phyloP scores from a whole-genome alignment of 2,888 invertebrate species.

The Tetramorium bicarinatum region DNA sequence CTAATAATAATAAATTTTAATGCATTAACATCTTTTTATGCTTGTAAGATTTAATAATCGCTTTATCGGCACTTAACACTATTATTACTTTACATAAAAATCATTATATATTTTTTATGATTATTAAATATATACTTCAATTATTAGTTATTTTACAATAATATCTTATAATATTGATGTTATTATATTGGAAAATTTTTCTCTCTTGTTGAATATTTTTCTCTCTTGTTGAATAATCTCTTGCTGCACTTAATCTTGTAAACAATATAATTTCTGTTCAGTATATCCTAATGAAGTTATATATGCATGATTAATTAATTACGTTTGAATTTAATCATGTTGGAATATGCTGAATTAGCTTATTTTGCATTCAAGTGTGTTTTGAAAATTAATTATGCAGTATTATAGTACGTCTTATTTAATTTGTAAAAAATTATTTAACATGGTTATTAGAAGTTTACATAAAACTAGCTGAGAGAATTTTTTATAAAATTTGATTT shows the following conservation, averaged over 20 bases:
- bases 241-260: background rate
- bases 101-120: background rate
- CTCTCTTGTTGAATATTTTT: background rate
- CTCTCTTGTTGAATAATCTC: background rate
- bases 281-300: constrained; percentile 11
- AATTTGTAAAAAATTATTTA: background rate
- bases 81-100: background rate
- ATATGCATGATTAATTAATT: constrained; percentile 20
- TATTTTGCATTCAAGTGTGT: background rate
- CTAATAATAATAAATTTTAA: background rate
- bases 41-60: background rate
- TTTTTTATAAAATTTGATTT: background rate
- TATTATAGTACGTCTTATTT: background rate
- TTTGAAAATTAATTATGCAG: background rate
- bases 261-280: constrained; percentile 22
- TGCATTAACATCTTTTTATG: background rate
- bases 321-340: background rate
- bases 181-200: background rate
- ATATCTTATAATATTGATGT: background rate
- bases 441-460: background rate
- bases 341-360: background rate
- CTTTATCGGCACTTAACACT: background rate
- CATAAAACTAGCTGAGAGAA: background rate
- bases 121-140: no score
- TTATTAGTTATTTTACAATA: constrained; percentile 3